Evolutionary conservation across 2,888 invertebrate genomes (phyloP), one percentile per base, ranked within the genome.

Genomic region (Pilophorus perplexus): DNA sequence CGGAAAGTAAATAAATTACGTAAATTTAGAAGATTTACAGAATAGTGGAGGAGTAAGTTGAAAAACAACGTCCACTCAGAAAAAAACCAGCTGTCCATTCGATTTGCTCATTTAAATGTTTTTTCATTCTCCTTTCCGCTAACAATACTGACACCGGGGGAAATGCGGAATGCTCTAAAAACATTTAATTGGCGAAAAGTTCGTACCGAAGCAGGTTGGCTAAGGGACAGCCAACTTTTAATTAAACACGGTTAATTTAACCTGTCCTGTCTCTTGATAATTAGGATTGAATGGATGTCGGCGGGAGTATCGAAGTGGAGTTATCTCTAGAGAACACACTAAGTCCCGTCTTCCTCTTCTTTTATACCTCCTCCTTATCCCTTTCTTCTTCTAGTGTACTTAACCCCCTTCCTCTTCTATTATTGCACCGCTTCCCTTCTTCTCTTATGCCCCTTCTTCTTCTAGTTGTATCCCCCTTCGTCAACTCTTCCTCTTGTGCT

Each of bases 161-260:
- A n/a, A n/a, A n/a, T n/a, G n/a, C n/a, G n/a, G n/a, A 42, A 4
- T n/a, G n/a, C 18, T 27, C 27, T 8, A 37, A 59, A 59, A 59
- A 59, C 59, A 59, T 59, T 59, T 59, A 59, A 59, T 59, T 59
- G 59, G n/a, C 25, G 23, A 23, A 16, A 20, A 42, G 42, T 59
- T 42, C 16, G 8, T 27, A 25, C 20, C 18, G 23, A 52, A 16
- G n/a, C n/a, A n/a, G n/a, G n/a, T n/a, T n/a, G n/a, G n/a, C n/a
- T n/a, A n/a, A 27, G 28, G 14, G 10, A 10, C 8, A 27, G 10
- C 52, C 42, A 42, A 59, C 42, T 59, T 59, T 59, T 59, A 59
- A 59, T 59, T 59, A 59, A 59, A 59, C 42, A 59, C 59, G 59
- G 59, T 59, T 42, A 59, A 59, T 59, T 59, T 59, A 59, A 59